Conservation (phyloP, 2,888 invertebrate genomes). For the Dioctria rufipes region DNA sequence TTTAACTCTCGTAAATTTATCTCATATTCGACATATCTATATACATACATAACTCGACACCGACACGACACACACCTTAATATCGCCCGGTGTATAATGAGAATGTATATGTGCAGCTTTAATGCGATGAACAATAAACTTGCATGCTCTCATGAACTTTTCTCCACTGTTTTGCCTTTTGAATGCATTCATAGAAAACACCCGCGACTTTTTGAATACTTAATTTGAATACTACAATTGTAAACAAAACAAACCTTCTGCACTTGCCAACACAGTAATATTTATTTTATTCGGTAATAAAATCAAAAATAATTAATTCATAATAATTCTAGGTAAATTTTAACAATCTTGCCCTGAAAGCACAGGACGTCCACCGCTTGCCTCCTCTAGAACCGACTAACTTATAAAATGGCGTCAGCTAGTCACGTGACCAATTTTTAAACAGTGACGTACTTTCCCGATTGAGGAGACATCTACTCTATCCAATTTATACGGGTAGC, state of each 20-base stretch:
- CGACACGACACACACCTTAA: background rate
- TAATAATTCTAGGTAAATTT: background rate
- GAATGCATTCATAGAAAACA: constrained; percentile 45
- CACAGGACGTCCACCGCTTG: constrained; percentile 66
- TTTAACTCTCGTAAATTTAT: background rate
- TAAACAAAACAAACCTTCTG: constrained; percentile 45
- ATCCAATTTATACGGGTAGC: constrained; percentile 22
- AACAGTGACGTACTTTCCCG: constrained; percentile 71
- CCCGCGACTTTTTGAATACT: constrained; percentile 51
- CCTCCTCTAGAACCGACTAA: constrained; percentile 64
- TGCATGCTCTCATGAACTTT: constrained; percentile 44
- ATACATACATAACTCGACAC: background rate
- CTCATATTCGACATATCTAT: background rate
- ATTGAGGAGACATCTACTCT: constrained; percentile 58
- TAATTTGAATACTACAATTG: background rate
- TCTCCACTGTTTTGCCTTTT: constrained; percentile 25
- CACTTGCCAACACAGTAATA: constrained; percentile 6
- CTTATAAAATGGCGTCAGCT: constrained; percentile 74
- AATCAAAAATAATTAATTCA: constrained; percentile 15
- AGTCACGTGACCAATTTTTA: constrained; percentile 73
- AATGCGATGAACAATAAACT: constrained; percentile 3
- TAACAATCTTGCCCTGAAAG: constrained; percentile 18
- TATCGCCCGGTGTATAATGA: constrained; percentile 19
- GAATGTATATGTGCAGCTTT: background rate
- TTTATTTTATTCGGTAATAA: background rate